Base-by-base conservation (phyloP, 2,888 invertebrate species). In the Acanthosepion lycidas region DNA sequence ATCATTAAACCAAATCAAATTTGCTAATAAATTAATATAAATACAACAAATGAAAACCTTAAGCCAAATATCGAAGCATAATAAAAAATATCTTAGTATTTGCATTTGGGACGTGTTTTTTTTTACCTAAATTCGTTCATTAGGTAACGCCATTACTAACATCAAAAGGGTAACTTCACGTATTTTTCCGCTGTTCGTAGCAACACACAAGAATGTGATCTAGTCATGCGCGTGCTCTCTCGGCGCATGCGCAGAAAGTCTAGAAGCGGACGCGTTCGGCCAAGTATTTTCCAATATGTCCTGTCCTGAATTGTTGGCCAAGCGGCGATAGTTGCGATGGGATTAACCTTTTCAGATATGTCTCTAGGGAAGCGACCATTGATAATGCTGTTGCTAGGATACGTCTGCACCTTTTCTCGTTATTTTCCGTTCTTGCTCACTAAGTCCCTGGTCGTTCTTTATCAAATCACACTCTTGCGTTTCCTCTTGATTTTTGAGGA, bases 281-380 rank as follows among this genome's bases (percentile, higher is more conserved):
- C 78, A 78, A 78, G 78, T n/a, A 78, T 33, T 18, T 78, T 78
- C 78, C 78, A n/a, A 78, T n/a, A 78, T 23, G n/a, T n/a, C 78
- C n/a, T 78, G 78, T 78, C 78, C 78, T 78, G 78, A n/a, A 78
- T 78, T 78, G 78, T 78, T 78, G 78, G 33, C 78, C 78, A 78
- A 78, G n/a, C n/a, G 33, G n/a, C 33, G 15, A 78, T 78, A 78
- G 33, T 33, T 33, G 78, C 78, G 33, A 78, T 78, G 33, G 78
- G 33, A 78, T 78, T 78, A 78, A 78, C 78, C 78, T 78, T 78
- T 15, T 78, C n/a, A 18, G n/a, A 78, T 78, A 15, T 78, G 78
- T 78, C 78, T n/a, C 78, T 33, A 78, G 78, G 78, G 78, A n/a
- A 78, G n/a, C 33, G 78, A 78, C 78, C 78, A 78, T 78, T 33